phyloP scores from a whole-genome alignment of 2,113 vertebrate species.

The Irena cyanogastra region DNA sequence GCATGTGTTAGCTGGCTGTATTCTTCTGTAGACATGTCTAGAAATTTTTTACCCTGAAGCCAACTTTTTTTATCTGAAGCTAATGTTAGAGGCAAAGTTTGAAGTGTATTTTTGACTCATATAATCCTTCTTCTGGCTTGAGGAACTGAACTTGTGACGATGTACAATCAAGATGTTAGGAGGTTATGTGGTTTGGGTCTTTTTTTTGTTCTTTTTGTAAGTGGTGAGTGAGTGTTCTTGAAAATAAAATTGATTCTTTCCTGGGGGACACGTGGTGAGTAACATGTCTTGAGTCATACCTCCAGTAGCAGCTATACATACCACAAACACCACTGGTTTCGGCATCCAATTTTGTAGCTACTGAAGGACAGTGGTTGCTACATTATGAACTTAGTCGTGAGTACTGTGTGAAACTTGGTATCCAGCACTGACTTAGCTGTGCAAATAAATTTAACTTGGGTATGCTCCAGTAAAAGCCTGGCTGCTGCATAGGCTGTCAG shows the following conservation, averaged over 20 bases:
- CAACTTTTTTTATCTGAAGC: not conserved
- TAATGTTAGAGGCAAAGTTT: not conserved
- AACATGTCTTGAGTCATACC: not conserved
- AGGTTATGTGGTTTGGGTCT: not conserved
- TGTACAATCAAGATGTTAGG: not conserved
- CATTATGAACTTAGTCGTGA: not conserved
- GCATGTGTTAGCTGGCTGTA: not conserved
- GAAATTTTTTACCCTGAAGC: not conserved
- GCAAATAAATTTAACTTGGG: not conserved
- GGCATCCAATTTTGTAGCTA: not conserved
- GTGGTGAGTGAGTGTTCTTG: not conserved
- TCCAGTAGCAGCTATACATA: not conserved
- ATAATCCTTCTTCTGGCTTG: not conserved
- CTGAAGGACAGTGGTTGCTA: not conserved
- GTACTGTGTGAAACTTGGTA: not conserved
- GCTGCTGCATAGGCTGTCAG: not conserved
- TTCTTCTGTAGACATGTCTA: not conserved
- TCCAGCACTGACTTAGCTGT: not conserved
- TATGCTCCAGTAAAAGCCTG: not conserved
- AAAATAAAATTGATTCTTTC: not conserved
- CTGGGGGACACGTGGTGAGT: not conserved
- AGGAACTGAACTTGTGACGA: not conserved
- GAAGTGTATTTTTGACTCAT: not conserved
- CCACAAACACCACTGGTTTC: not conserved
- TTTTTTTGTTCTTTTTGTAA: not conserved